A percentile compares a stretch with the other conserved stretches of the same genome.
Conservation (phyloP, 2,113 vertebrate species). For the Indri indri region DNA sequence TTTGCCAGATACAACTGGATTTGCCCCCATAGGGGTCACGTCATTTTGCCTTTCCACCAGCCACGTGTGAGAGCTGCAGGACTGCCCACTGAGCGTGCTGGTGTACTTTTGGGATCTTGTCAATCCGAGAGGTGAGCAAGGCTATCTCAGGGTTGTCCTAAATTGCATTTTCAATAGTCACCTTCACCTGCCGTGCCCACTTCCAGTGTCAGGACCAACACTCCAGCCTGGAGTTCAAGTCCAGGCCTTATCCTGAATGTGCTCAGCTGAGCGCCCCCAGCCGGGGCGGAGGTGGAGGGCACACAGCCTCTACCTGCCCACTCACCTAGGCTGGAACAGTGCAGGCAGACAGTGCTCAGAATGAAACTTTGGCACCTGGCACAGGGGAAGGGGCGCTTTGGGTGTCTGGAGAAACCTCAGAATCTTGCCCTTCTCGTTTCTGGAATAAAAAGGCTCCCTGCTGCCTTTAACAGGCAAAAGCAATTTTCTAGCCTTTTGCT, state of each 20-base stretch:
- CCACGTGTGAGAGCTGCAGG: rapidly evolving
- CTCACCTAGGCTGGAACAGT: not conserved
- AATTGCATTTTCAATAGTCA: not conserved
- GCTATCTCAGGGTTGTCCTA: not conserved
- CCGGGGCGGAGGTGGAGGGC: rapidly evolving
- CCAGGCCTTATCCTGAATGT: not conserved
- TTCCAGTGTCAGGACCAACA: not conserved
- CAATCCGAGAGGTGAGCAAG: not conserved
- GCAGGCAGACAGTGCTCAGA: rapidly evolving
- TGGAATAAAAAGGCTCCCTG: not conserved
- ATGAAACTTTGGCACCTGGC: too few relatives aligned
- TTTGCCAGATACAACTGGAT: not conserved
- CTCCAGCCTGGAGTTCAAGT: not conserved
- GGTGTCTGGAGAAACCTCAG: not conserved
- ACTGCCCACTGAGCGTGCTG: rapidly evolving
- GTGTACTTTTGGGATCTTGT: rapidly evolving
- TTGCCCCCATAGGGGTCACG: not conserved
- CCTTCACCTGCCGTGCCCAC: not conserved
- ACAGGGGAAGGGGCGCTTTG: rapidly evolving
- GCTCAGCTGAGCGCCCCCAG: not conserved
- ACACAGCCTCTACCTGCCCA: not conserved
- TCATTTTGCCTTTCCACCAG: not conserved
- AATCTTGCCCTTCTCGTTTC: not conserved
- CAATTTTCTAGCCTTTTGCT: not conserved
- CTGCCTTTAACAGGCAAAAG: not conserved